A percentile compares a stretch with the other conserved stretches of the same genome.
phyloP scores from a whole-genome alignment of 2,797 vertebrate species.

The Sphaeramia orbicularis region DNA sequence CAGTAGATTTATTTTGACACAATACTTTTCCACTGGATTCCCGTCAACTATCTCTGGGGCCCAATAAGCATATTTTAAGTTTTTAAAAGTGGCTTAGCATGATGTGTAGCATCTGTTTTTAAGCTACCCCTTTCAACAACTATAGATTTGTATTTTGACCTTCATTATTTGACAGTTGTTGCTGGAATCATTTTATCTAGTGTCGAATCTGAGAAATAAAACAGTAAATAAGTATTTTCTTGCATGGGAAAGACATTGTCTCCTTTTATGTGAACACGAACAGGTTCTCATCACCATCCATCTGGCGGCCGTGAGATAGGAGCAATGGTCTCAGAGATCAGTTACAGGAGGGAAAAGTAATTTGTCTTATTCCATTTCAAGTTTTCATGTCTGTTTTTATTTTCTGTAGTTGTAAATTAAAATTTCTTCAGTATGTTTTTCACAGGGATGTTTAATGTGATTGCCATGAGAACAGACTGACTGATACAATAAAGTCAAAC shows the following conservation, averaged over 20 bases:
- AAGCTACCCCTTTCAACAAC: conserved; percentile 28
- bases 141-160: conserved; percentile 46
- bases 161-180: conserved; percentile 53
- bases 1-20: conserved; percentile 61
- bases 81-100: conserved; percentile 28
- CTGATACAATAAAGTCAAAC: conserved; percentile 59
- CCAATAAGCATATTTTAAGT: conserved; percentile 38
- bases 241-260: conserved; percentile 55
- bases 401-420: conserved; percentile 46
- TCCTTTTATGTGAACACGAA: conserved; percentile 29
- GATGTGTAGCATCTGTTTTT: conserved; percentile 62
- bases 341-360: conserved; percentile 45
- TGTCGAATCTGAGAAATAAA: conserved; percentile 44
- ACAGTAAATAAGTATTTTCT: conserved; percentile 45
- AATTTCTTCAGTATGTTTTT: conserved; percentile 38
- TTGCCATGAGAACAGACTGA: conserved; percentile 54
- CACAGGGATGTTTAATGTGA: conserved; percentile 52
- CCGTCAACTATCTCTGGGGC: conserved; percentile 45
- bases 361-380: conserved; percentile 40
- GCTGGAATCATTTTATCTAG: conserved; percentile 38
- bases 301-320: conserved; percentile 48
- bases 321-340: conserved; percentile 41
- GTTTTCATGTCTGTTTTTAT: conserved; percentile 48
- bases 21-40: conserved; percentile 66
- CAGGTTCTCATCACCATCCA: conserved; percentile 39